Evolutionary conservation across 2,888 invertebrate species (phyloP), one percentile per base, ranked within the genome.

Genomic region (Hyles lineata): DNA sequence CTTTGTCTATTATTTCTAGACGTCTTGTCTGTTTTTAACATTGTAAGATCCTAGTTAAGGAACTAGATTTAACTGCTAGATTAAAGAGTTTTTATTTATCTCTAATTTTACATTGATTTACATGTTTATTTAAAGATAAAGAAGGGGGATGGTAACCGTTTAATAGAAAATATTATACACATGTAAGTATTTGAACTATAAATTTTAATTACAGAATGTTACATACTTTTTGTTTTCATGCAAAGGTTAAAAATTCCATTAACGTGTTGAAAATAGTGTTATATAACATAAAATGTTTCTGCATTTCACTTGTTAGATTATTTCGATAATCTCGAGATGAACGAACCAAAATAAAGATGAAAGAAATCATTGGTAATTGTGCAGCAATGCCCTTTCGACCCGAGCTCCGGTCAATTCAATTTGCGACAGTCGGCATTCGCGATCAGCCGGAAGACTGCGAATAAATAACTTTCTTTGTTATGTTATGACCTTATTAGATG

Each of bases 391-490:
- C 74, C 76, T 78, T 78, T 83, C 86, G 86, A 87, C 83, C 86
- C 78, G 74, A 43, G 72, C 74, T 74, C 73, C 82, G 85, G 86
- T 87, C 83, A 84, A 84, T 85, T 83, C 82, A 86, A 87, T 87
- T 83, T 81, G 81, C 82, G 79, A 84, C 80, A 77, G 76, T 79
- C 76, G 75, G 73, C 74, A 78, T 74, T 73, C 70, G 72, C 75
- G 79, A 82, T 83, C 81, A 82, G 77, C 77, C 74, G 72, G 74
- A 43, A 55, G n/a, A 55, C 55, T 55, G 19, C 19, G 55, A 74
- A 78, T 74, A 76, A 81, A 81, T 82, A 79, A 79, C 80, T 82
- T 83, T 84, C 83, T 78, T 80, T 79, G 77, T 71, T 55, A 71
- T 25, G 61, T 61, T 50, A 29, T 19, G 61, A 25, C 55, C 23